These are phyloP conservation scores for Pelecanoides urinatrix DNA, from an alignment of 2,113 vertebrate species.

Conservation along the genomic window DNA sequence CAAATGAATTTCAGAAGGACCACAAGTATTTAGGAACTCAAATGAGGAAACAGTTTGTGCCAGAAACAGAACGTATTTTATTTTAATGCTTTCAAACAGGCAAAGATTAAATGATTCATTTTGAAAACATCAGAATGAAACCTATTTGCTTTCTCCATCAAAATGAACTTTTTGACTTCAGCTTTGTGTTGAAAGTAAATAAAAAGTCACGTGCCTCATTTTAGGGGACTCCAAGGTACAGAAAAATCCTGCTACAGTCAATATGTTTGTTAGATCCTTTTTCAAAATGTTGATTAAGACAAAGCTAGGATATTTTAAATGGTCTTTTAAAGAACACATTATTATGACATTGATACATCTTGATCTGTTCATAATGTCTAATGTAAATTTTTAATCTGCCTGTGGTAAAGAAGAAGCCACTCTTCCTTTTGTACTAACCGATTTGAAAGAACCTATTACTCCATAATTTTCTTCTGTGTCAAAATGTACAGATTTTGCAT, in stretches of 20 bases:
- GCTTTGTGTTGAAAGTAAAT: not conserved
- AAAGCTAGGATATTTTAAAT: not conserved
- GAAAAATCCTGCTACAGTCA: not conserved
- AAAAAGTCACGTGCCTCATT: not conserved
- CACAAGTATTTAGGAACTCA: conserved; percentile 3
- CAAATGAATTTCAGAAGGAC: conserved; percentile 1
- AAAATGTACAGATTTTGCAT: not conserved
- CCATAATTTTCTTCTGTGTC: not conserved
- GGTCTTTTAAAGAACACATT: not conserved
- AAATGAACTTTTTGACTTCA: not conserved
- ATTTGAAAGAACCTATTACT: not conserved
- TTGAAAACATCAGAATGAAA: not conserved
- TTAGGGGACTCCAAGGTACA: not conserved
- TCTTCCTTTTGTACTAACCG: not conserved
- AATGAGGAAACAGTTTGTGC: not conserved
- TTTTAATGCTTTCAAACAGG: not conserved
- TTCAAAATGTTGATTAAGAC: not conserved
- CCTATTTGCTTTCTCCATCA: not conserved
- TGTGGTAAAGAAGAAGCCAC: not conserved
- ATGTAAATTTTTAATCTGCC: not conserved
- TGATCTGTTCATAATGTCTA: not conserved
- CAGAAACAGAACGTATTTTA: not conserved
- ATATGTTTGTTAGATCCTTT: not conserved
- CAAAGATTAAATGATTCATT: not conserved
- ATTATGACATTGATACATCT: not conserved